A percentile compares a stretch with the other conserved stretches of the same genome.
phyloP scores from a whole-genome alignment of 2,888 invertebrate species.

The Odontomyia ornata region DNA sequence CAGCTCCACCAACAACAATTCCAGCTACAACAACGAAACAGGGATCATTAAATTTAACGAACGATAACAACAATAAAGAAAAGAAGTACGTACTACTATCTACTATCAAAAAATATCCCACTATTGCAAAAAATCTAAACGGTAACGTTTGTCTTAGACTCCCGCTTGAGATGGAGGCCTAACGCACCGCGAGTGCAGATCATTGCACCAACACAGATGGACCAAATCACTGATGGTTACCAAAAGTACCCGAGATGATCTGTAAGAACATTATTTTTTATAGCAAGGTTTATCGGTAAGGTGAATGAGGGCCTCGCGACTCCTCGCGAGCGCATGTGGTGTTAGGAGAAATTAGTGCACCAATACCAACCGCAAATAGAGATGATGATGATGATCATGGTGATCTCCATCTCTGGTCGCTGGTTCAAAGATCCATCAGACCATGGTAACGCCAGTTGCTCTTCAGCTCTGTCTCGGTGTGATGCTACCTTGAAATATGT shows the following conservation, averaged over 20 bases:
- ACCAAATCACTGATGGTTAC: neutral
- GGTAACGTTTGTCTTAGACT: conserved; percentile 36
- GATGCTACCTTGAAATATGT: conserved; percentile 35
- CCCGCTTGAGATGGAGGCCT: neutral
- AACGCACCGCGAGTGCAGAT: conserved; percentile 24
- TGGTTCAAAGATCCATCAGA: conserved; percentile 17
- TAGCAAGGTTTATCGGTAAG: neutral
- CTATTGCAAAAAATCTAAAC: conserved; percentile 38
- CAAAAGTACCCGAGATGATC: conserved; percentile 32
- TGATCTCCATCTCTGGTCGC: conserved; percentile 35
- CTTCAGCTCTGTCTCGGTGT: neutral
- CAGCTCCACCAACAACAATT: neutral
- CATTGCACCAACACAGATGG: conserved; percentile 23
- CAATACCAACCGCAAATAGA: conserved; percentile 28
- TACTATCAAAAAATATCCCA: conserved; percentile 37
- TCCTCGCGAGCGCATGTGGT: neutral
- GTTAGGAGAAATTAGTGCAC: conserved; percentile 39
- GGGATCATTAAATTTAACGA: conserved; percentile 39
- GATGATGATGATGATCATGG: conserved; percentile 4
- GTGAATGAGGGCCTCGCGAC: neutral
- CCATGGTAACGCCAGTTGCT: conserved; percentile 4
- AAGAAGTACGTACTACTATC: conserved; percentile 33
- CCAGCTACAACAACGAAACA: conserved; percentile 4
- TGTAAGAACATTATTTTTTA: conserved; percentile 41
- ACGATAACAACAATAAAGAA: conserved; percentile 38